phyloP scores from a whole-genome alignment of 2,888 invertebrate species.

The Leucophenga montana region DNA sequence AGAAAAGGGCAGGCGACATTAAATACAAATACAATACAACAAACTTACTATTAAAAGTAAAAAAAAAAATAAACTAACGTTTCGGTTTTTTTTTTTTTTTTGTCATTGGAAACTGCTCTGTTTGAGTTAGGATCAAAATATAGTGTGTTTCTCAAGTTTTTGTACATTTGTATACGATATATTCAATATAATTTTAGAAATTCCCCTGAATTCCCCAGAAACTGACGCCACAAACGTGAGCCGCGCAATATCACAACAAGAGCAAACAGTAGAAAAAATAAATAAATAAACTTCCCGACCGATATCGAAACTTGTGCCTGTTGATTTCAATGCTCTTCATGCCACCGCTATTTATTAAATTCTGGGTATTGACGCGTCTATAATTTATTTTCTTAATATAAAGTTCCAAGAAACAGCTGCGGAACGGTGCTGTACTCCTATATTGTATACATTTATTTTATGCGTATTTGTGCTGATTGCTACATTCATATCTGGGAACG shows the following conservation, averaged over 20 bases:
- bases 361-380: constrained; percentile 21
- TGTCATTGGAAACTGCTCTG: no score
- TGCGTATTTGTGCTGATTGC: neutral
- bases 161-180: no score
- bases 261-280: neutral
- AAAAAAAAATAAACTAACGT: constrained; percentile 25
- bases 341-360: neutral
- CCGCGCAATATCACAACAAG: neutral
- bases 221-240: no score
- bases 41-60: neutral
- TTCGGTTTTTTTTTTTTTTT: neutral
- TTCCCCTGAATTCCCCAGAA: no score
- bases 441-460: neutral
- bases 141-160: no score
- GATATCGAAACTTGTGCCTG: neutral
- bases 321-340: neutral
- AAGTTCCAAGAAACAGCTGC: neutral
- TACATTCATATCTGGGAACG: neutral
- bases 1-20: constrained; percentile 47
- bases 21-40: constrained; percentile 14
- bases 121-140: no score
- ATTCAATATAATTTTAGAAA: no score
- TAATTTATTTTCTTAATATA: constrained; percentile 14
- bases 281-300: neutral
- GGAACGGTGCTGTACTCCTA: neutral